Percentiles rank a stretch among this genome's conserved stretches.
Conservation (phyloP, 2,113 vertebrate genomes). For the Australoheros scitulus region DNA sequence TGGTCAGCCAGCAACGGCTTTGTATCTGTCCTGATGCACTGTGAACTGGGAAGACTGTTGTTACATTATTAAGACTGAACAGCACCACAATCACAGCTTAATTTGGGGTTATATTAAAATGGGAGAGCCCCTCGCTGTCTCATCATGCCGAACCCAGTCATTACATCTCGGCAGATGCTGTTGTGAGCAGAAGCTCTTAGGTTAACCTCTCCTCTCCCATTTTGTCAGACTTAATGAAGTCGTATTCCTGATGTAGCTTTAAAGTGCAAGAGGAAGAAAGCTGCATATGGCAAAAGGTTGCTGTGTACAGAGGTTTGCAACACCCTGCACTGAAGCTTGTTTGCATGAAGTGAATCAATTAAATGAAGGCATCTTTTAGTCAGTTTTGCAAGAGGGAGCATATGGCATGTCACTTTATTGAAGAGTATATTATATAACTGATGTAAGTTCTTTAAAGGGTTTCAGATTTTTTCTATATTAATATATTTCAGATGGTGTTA, state of each 20-base stretch:
- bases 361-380: background rate
- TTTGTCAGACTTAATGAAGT: slow-evolving; percentile 7
- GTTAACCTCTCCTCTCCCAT: background rate
- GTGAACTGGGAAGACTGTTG: background rate
- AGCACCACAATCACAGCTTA: background rate
- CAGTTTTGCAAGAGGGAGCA: background rate
- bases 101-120: background rate
- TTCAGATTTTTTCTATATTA: background rate
- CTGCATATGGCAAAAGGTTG: background rate
- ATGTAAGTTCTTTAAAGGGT: background rate
- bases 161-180: background rate
- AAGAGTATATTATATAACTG: background rate
- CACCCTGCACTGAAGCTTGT: background rate
- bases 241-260: background rate
- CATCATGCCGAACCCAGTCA: slow-evolving; percentile 11
- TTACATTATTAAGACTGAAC: background rate
- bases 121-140: background rate
- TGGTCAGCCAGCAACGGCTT: background rate
- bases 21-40: background rate
- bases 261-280: background rate
- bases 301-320: background rate
- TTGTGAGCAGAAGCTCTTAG: background rate
- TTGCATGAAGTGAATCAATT: background rate
- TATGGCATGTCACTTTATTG: background rate
- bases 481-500: background rate